phyloP scores from a whole-genome alignment of 1,140 invertebrate species.

The Drosophila watanabei region DNA sequence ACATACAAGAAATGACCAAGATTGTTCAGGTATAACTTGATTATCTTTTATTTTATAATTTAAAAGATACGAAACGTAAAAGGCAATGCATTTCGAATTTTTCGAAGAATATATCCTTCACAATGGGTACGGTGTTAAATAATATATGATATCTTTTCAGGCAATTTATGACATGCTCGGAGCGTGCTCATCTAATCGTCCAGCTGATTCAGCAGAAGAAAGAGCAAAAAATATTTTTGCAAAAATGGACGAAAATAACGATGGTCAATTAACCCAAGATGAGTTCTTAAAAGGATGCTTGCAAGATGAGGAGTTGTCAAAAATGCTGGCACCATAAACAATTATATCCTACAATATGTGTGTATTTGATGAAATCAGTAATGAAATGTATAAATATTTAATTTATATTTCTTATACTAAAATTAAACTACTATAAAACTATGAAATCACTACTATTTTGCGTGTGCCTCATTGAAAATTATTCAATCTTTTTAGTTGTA shows the following conservation, averaged over 20 bases:
- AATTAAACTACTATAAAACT: conserved; percentile 78
- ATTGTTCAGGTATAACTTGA: conserved; percentile 92
- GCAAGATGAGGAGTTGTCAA: conserved; percentile 98
- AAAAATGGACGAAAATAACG: conserved; percentile 99
- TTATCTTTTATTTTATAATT: background rate
- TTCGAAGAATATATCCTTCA: background rate
- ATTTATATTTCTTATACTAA: conserved; percentile 85
- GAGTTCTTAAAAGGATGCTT: conserved; percentile 99
- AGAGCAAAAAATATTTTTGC: conserved; percentile 99
- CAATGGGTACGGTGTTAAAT: background rate
- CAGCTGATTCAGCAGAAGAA: conserved; percentile 97
- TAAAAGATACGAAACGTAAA: background rate
- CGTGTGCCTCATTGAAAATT: conserved; percentile 45
- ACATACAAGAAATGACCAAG: conserved; percentile 98
- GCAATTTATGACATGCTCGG: conserved; percentile 99
- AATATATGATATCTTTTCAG: conserved; percentile 87
- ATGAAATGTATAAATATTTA: conserved; percentile 85
- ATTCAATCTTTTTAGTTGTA: conserved; percentile 8
- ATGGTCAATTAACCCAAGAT: conserved; percentile 98
- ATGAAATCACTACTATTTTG: conserved; percentile 66
- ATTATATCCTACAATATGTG: conserved; percentile 79
- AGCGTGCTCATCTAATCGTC: conserved; percentile 96
- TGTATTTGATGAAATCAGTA: conserved; percentile 85
- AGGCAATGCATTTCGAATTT: background rate
- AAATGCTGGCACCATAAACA: conserved; percentile 96